Conservation (phyloP, 1,140 invertebrate species). For the Lepidurus arcticus region DNA sequence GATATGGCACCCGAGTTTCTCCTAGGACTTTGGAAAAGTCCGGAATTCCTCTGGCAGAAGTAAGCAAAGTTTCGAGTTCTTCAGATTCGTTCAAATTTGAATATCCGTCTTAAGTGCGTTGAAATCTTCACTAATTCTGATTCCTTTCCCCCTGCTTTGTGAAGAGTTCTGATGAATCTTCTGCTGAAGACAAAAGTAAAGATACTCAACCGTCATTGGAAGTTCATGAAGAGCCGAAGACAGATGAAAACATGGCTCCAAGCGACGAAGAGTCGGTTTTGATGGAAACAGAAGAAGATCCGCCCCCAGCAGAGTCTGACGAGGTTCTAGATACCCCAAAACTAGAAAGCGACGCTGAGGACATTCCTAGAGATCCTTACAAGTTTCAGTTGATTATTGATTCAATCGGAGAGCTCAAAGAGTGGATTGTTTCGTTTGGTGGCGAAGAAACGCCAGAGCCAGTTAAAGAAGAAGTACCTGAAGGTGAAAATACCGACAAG, state of each 20-base stretch:
- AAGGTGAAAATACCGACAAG: background rate
- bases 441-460: conserved; percentile 27
- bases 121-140: no score
- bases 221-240: background rate
- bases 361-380: conserved; percentile 26
- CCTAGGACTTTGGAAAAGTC: background rate
- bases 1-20: background rate
- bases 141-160: no score
- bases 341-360: background rate
- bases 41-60: background rate
- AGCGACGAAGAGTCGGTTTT: background rate
- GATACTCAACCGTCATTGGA: background rate
- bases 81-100: background rate
- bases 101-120: background rate
- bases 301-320: background rate
- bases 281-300: conserved; percentile 5
- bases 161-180: no score
- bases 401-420: conserved; percentile 25
- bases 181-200: background rate
- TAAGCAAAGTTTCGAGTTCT: background rate
- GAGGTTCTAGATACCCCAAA: background rate
- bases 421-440: conserved; percentile 27
- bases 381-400: conserved; percentile 31
- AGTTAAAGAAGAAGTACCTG: background rate
- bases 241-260: background rate